Evolutionary conservation across 2,888 invertebrate species (phyloP).

Genomic region (Poecilobothrus nobilitatus): DNA sequence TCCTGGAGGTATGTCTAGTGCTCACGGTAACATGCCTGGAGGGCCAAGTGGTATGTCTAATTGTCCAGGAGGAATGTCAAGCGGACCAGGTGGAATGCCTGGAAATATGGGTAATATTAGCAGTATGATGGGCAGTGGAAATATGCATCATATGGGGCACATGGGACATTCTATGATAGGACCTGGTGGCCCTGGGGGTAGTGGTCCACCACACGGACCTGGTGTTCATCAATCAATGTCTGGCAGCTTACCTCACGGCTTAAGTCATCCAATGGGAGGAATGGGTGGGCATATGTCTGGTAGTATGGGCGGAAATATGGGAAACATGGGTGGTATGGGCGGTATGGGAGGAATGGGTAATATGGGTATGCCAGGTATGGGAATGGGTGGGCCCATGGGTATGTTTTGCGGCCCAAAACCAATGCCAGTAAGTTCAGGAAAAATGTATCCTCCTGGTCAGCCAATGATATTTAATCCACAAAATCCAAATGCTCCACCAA

Average conservation of each 20-base stretch:
- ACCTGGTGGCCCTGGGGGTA: slow-evolving; percentile 43
- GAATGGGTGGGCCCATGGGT: slow-evolving; percentile 28
- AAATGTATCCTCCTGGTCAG: slow-evolving; percentile 91
- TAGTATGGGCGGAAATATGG: slow-evolving; percentile 33
- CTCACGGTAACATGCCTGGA: neutral
- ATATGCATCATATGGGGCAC: slow-evolving; percentile 24
- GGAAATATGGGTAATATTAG: slow-evolving; percentile 30
- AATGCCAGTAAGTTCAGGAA: slow-evolving; percentile 80
- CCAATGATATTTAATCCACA: slow-evolving; percentile 97
- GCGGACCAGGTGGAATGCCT: slow-evolving; percentile 21
- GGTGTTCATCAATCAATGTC: slow-evolving; percentile 23
- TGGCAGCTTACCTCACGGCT: slow-evolving; percentile 20
- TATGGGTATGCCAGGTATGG: slow-evolving; percentile 35
- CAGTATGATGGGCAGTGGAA: slow-evolving; percentile 32
- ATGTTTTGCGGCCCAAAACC: slow-evolving; percentile 62
- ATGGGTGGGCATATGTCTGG: slow-evolving; percentile 30
- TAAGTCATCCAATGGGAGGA: slow-evolving; percentile 29
- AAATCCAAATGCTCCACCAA: slow-evolving; percentile 96
- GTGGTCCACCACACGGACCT: slow-evolving; percentile 32
- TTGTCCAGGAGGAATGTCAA: slow-evolving; percentile 21
- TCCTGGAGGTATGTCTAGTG: neutral
- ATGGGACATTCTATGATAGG: slow-evolving; percentile 24
- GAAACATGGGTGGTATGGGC: slow-evolving; percentile 51
- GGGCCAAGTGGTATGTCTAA: neutral
- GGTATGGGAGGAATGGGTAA: slow-evolving; percentile 49